phyloP scores from a whole-genome alignment of 2,797 vertebrate genomes.

The Simalia tracyae region DNA sequence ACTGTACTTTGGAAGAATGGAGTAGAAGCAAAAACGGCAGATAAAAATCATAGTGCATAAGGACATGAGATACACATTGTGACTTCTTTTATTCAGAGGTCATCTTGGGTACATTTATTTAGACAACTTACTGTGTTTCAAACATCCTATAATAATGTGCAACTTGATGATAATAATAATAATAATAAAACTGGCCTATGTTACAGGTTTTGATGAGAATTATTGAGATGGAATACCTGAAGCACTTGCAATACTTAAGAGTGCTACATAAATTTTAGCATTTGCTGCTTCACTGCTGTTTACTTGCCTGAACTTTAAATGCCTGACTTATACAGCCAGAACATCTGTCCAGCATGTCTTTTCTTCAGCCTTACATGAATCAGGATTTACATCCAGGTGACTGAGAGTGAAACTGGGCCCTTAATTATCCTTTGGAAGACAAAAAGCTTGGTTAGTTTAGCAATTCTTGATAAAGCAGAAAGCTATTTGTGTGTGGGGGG shows the following conservation, averaged over 20 bases:
- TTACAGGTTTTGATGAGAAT: neutral
- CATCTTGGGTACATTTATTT: no score
- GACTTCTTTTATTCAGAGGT: neutral
- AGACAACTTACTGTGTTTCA: neutral
- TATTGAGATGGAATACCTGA: neutral
- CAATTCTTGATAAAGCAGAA: conserved; percentile 15
- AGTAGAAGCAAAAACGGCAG: no score
- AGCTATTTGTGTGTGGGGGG: neutral
- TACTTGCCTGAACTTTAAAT: conserved; percentile 25
- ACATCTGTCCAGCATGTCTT: neutral
- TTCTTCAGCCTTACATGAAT: neutral
- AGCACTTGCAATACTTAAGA: neutral
- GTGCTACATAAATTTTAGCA: neutral
- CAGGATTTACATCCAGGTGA: neutral
- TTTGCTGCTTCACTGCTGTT: neutral
- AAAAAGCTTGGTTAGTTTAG: conserved; percentile 15
- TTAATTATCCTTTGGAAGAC: conserved; percentile 25
- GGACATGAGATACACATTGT: neutral
- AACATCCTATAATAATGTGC: neutral
- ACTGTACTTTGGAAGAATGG: neutral
- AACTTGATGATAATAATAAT: neutral
- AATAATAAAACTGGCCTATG: neutral
- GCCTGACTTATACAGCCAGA: neutral
- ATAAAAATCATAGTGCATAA: neutral
- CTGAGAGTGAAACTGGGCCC: conserved; percentile 12